Evolutionary conservation across 2,113 vertebrate genomes (phyloP).

Genomic region (Strix uralensis): DNA sequence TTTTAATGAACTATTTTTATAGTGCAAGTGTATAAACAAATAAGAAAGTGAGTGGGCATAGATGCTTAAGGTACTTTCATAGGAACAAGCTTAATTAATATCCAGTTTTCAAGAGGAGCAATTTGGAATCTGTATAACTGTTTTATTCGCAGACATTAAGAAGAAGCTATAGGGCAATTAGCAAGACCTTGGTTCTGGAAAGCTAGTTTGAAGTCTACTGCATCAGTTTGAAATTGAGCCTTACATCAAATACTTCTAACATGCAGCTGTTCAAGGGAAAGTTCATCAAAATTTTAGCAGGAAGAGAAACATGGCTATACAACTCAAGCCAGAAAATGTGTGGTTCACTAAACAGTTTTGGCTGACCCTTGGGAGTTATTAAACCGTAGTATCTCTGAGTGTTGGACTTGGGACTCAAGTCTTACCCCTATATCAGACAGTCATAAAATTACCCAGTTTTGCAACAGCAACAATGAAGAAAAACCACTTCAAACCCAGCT

Average conservation of each 20-base stretch:
- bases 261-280: neutral
- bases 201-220: neutral
- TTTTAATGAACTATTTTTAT: slow-evolving; percentile 43
- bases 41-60: slow-evolving; percentile 3
- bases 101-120: neutral
- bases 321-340: neutral
- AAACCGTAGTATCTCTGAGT: neutral
- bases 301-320: neutral
- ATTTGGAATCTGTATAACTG: neutral
- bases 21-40: slow-evolving; percentile 41
- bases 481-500: neutral
- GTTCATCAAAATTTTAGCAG: neutral
- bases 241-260: neutral
- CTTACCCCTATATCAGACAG: neutral
- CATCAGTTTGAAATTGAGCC: neutral
- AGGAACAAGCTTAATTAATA: slow-evolving; percentile 47
- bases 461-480: neutral
- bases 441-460: neutral
- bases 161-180: slow-evolving; percentile 24
- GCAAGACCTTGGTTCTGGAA: slow-evolving; percentile 1
- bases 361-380: neutral
- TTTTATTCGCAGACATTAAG: slow-evolving; percentile 10
- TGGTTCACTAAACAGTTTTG: neutral
- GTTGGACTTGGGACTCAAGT: accelerated
- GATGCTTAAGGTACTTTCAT: slow-evolving; percentile 15